phyloP scores from a whole-genome alignment of 1,140 invertebrate species.

The Drosophila bifasciata region DNA sequence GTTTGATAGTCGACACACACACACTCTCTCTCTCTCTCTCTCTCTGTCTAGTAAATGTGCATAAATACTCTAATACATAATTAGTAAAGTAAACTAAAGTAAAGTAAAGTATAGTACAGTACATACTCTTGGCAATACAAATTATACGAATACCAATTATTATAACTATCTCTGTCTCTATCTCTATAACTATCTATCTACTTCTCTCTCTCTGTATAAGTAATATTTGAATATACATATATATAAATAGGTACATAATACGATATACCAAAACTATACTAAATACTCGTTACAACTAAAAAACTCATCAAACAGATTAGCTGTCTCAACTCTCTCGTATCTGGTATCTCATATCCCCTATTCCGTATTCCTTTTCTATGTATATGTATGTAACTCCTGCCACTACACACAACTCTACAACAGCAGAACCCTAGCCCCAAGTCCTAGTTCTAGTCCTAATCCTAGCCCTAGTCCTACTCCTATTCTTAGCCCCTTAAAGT shows the following conservation, averaged over 20 bases:
- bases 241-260: constrained; percentile 64
- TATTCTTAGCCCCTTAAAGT: too few species aligned
- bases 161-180: constrained; percentile 15
- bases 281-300: constrained; percentile 50
- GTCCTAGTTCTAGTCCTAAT: too few species aligned
- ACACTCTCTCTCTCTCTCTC: constrained; percentile 13
- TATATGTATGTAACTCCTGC: not conserved
- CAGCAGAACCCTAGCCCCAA: too few species aligned
- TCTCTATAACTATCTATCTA: constrained; percentile 27
- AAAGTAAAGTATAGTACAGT: not conserved
- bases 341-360: not conserved
- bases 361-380: too few species aligned
- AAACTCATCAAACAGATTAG: constrained; percentile 1
- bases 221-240: constrained; percentile 59
- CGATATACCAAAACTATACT: constrained; percentile 47
- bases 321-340: not conserved
- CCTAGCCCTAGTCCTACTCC: too few species aligned
- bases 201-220: constrained; percentile 37
- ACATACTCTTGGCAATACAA: constrained; percentile 28
- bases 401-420: not conserved
- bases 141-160: constrained; percentile 37
- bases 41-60: constrained; percentile 31
- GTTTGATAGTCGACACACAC: constrained; percentile 28
- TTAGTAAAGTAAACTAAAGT: too few species aligned
- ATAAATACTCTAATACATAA: constrained; percentile 29